Evolutionary conservation across 2,797 vertebrate species (phyloP).

Genomic region (Poecile montanus): DNA sequence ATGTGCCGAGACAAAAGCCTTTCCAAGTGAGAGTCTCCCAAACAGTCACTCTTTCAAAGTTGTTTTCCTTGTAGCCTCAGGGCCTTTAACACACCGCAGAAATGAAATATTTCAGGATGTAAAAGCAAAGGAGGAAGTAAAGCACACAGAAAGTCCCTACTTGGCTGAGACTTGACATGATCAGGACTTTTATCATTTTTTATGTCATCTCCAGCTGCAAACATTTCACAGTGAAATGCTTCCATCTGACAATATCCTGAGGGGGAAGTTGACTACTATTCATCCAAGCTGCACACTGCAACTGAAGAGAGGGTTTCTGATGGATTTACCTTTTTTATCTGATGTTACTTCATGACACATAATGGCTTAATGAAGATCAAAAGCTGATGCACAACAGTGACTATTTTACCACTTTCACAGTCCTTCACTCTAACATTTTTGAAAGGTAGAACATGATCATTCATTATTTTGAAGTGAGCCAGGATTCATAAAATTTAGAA

Average conservation of each 20-base stretch:
- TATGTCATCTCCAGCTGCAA: constrained; percentile 64
- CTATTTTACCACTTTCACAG: not conserved
- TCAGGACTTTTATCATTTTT: constrained; percentile 56
- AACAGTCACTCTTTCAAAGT: constrained; percentile 12
- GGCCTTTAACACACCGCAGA: not conserved
- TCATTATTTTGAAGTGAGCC: not conserved
- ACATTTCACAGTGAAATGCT: constrained; percentile 54
- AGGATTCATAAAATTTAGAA: not conserved
- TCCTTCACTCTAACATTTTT: not conserved
- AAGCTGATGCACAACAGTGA: not conserved
- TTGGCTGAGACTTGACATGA: constrained; percentile 32
- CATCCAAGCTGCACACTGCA: not conserved
- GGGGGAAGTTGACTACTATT: constrained; percentile 49
- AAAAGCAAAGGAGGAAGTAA: not conserved
- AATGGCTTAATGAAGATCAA: not conserved
- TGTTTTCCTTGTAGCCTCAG: constrained; percentile 24
- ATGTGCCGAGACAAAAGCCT: constrained; percentile 32
- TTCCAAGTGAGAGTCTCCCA: not conserved
- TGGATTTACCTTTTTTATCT: not conserved
- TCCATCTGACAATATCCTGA: constrained; percentile 49
- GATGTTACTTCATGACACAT: not conserved
- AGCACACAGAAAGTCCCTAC: constrained; percentile 26
- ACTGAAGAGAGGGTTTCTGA: constrained; percentile 18
- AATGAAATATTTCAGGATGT: constrained; percentile 7
- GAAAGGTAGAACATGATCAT: not conserved